Evolutionary conservation across 1,140 invertebrate genomes (phyloP).

Genomic region (Tyrophagus putrescentiae): DNA sequence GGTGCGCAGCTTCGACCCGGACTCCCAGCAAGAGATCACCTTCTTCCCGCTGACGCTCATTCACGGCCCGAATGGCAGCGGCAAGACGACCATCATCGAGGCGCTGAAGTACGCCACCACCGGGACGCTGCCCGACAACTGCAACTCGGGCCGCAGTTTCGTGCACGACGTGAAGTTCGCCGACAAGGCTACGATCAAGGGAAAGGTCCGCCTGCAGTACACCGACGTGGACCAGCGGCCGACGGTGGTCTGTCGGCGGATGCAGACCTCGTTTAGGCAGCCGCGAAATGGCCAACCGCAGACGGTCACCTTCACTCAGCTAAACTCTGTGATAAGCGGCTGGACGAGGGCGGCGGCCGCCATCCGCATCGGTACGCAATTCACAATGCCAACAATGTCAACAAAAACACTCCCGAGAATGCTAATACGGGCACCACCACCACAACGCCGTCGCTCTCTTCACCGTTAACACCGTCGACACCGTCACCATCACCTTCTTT

Average conservation of each 20-base stretch:
- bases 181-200: constrained; percentile 37
- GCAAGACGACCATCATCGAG: constrained; percentile 98
- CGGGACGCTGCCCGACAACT: constrained; percentile 68
- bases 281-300: constrained; percentile 38
- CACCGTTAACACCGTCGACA: constrained; percentile 20
- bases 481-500: constrained; percentile 26
- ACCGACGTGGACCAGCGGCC: constrained; percentile 44
- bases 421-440: neutral
- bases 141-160: constrained; percentile 63
- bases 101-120: constrained; percentile 77
- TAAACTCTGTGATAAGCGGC: constrained; percentile 46
- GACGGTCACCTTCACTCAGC: constrained; percentile 42
- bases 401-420: neutral
- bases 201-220: constrained; percentile 49
- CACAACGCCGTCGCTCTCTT: constrained; percentile 19
- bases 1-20: constrained; percentile 73
- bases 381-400: neutral
- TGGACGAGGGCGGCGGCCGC: neutral
- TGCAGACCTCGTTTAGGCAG: constrained; percentile 44
- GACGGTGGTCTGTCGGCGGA: constrained; percentile 43
- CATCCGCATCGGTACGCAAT: neutral
- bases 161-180: constrained; percentile 77
- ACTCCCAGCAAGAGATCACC: constrained; percentile 51
- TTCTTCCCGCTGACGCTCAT: constrained; percentile 88
- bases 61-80: constrained; percentile 90